Percentiles rank a stretch among this genome's conserved stretches.
These are phyloP conservation scores for Basileuterus tristriatus DNA, from an alignment of 2,797 vertebrate species.

Conservation along the genomic window DNA sequence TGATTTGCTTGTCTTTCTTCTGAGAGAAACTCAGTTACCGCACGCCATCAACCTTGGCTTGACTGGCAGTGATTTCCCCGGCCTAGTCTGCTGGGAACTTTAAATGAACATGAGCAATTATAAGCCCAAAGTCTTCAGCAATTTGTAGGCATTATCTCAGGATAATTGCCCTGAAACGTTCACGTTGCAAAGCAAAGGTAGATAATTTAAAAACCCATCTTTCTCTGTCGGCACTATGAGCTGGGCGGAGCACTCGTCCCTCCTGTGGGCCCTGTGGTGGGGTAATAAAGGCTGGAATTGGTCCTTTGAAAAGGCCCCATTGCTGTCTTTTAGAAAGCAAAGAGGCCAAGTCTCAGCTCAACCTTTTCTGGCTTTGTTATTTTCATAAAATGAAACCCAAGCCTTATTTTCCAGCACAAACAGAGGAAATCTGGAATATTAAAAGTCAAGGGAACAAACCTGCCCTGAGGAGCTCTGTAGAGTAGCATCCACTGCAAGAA, in stretches of 20 bases:
- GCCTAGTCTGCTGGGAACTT: constrained; percentile 80
- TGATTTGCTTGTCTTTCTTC: constrained; percentile 70
- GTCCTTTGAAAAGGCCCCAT: constrained; percentile 65
- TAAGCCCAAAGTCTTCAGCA: constrained; percentile 79
- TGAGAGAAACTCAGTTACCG: constrained; percentile 74
- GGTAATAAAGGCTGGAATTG: constrained; percentile 65
- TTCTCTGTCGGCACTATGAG: constrained; percentile 70
- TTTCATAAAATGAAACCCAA: constrained; percentile 33
- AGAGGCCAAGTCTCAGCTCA: constrained; percentile 63
- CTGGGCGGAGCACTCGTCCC: constrained; percentile 63
- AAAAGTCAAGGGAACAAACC: constrained; percentile 12
- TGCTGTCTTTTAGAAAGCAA: constrained; percentile 56
- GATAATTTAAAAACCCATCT: constrained; percentile 84
- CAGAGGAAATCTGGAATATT: constrained; percentile 26
- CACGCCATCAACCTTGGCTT: constrained; percentile 71
- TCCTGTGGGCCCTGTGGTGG: constrained; percentile 65
- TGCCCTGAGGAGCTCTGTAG: not conserved
- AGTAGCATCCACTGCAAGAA: not conserved
- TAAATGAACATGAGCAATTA: constrained; percentile 82
- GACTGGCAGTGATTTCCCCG: constrained; percentile 78
- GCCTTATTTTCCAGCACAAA: constrained; percentile 30
- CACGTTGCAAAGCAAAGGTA: constrained; percentile 79
- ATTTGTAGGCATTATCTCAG: constrained; percentile 84
- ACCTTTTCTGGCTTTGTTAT: constrained; percentile 61
- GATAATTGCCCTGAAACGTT: constrained; percentile 83